phyloP scores from a whole-genome alignment of 2,888 invertebrate species.

The Xestobium rufovillosum region DNA sequence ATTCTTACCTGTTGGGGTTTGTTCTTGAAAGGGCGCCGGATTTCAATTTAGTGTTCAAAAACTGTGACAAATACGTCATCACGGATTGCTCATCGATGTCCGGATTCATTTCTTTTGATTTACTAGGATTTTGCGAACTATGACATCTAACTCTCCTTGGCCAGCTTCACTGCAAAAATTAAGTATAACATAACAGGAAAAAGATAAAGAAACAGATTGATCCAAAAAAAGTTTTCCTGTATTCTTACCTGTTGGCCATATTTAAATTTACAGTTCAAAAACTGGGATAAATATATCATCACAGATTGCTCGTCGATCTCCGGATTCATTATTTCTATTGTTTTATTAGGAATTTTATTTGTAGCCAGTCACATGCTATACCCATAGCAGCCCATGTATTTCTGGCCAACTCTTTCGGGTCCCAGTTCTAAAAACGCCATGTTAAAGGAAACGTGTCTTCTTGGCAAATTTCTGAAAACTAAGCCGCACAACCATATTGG shows the following conservation, averaged over 20 bases:
- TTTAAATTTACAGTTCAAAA: constrained; percentile 73
- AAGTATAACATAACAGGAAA: constrained; percentile 35
- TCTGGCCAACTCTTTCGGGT: constrained; percentile 69
- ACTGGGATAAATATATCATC: constrained; percentile 92
- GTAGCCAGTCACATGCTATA: constrained; percentile 81
- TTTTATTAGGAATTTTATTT: constrained; percentile 79
- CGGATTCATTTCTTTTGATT: constrained; percentile 83
- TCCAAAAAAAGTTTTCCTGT: no score
- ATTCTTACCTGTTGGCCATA: constrained; percentile 63
- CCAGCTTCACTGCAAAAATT: constrained; percentile 85
- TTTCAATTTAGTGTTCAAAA: constrained; percentile 80
- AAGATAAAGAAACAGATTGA: constrained; percentile 5
- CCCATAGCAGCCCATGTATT: constrained; percentile 92
- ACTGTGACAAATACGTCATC: constrained; percentile 92
- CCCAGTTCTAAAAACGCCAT: constrained; percentile 53
- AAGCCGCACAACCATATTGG: no score
- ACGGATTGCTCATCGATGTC: constrained; percentile 88
- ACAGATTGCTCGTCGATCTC: constrained; percentile 88
- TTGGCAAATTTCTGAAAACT: no score
- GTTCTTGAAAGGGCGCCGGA: constrained; percentile 70
- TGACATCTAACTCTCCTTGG: constrained; percentile 56
- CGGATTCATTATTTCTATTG: constrained; percentile 88
- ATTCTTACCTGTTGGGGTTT: constrained; percentile 64
- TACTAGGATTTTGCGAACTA: constrained; percentile 47
- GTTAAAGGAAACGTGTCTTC: no score